Conservation (phyloP, 1,140 invertebrate genomes). For the Cherax destructor region DNA sequence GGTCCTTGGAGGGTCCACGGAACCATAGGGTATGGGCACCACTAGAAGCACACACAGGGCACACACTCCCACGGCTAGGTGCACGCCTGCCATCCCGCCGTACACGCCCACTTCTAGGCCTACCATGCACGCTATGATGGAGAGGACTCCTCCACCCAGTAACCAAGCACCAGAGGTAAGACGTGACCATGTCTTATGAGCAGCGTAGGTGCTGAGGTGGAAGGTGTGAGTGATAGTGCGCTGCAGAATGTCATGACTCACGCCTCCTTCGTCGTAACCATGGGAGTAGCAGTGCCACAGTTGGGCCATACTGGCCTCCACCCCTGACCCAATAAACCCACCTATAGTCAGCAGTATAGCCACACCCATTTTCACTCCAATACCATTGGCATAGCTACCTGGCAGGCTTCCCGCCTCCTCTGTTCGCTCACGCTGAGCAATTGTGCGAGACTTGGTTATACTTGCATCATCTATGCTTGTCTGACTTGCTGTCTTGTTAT, state of each 20-base stretch:
- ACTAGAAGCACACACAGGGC: slow-evolving; percentile 27
- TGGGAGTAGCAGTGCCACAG: slow-evolving; percentile 58
- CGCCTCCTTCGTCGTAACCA: slow-evolving; percentile 54
- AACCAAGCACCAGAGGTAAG: slow-evolving; percentile 53
- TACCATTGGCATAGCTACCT: neutral
- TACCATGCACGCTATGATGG: slow-evolving; percentile 26
- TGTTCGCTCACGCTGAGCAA: neutral
- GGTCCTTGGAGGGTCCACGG: slow-evolving; percentile 60
- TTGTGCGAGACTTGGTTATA: neutral
- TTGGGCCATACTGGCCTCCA: slow-evolving; percentile 48
- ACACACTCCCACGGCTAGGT: slow-evolving; percentile 23
- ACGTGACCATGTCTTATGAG: slow-evolving; percentile 37
- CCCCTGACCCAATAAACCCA: slow-evolving; percentile 30
- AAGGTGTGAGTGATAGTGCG: slow-evolving; percentile 62
- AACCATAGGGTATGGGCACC: slow-evolving; percentile 49
- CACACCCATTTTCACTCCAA: slow-evolving; percentile 9
- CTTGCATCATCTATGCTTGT: neutral
- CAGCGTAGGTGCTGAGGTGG: slow-evolving; percentile 43
- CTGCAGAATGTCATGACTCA: slow-evolving; percentile 52
- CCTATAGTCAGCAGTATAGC: slow-evolving; percentile 29
- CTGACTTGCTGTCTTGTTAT: neutral
- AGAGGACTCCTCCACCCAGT: slow-evolving; percentile 19
- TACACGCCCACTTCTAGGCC: slow-evolving; percentile 35
- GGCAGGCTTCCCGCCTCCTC: neutral
- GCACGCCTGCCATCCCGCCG: slow-evolving; percentile 24